Percentiles rank a stretch among this genome's conserved stretches.
Evolutionary conservation across 2,888 invertebrate genomes (phyloP).

Genomic region (Acrobasis suavella): DNA sequence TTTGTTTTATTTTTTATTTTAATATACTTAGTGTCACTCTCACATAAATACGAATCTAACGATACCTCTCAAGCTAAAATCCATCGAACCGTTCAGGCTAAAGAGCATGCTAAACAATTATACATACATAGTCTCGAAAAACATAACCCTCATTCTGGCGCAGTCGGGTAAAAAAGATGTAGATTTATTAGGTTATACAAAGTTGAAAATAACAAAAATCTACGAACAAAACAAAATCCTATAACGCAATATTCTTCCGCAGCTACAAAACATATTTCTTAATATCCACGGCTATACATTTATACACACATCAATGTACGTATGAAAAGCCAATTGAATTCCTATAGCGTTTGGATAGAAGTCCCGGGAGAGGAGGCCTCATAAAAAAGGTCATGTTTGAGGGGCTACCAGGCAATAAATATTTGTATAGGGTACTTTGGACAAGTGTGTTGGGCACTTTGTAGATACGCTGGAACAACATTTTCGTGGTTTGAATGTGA

Average conservation of each 20-base stretch:
- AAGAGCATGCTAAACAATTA: no score
- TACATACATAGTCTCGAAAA: no score
- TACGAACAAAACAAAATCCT: not conserved
- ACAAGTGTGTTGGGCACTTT: constrained; percentile 18
- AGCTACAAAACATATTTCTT: not conserved
- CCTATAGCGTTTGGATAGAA: constrained; percentile 23
- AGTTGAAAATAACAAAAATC: no score
- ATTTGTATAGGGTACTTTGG: constrained; percentile 28
- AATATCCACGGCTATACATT: not conserved
- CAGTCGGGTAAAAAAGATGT: no score
- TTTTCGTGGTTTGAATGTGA: constrained; percentile 17
- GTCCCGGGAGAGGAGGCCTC: constrained; percentile 19
- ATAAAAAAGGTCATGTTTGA: constrained; percentile 29
- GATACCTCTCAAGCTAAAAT: no score
- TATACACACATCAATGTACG: constrained; percentile 3
- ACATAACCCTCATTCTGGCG: no score
- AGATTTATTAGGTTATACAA: no score
- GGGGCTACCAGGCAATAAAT: constrained; percentile 25
- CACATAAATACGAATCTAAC: no score
- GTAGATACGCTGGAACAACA: constrained; percentile 10
- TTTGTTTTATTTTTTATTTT: no score
- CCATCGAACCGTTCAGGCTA: no score
- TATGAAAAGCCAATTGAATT: constrained; percentile 21
- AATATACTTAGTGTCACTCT: no score
- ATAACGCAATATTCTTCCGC: not conserved